Evolutionary conservation across 2,888 invertebrate species (phyloP), one percentile per base, ranked within the genome.

Genomic region (Dryobota labecula): DNA sequence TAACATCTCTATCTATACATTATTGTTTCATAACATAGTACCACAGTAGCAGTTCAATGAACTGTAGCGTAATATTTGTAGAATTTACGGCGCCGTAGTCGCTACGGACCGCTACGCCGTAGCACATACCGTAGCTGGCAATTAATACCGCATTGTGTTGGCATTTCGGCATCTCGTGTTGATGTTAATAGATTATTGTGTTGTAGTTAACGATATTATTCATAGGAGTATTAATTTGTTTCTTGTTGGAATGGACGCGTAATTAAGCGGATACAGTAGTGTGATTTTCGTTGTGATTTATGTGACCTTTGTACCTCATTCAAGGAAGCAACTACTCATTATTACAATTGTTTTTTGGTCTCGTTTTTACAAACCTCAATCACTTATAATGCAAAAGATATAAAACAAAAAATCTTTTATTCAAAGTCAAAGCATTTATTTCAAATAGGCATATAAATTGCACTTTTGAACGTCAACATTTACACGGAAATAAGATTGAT

Each of bases 51-150:
- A 76, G 76, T 71, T 71, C 82, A 76, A 83, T 79, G 79, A 83
- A 83, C 76, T 73, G 64, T 69, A 73, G 49, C 66, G 70, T 74
- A 81, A 76, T 76, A 74, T 79, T 79, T 76, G 83, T 76, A 70
- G 78, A 83, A 79, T 73, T 80, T 77, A 79, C 76, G 36, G 71
- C 67, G 68, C 60, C 61, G 67, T 74, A 76, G 80, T 70, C 67
- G 78, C 65, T 83, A 78, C 83, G 80, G 49, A 51, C 47, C 64
- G 81, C 81, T 84, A 84, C 84, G 84, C 70, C 84, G 84, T 84
- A 84, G 84, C 70, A 83, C 74, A 77, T 63, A 71, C 60, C 68
- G 75, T 74, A 76, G 77, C 74, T 43, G 73, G 56, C 74, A 81
- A 83, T 76, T 84, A 82, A 75, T 75, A 62, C 70, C 62, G 69